These are phyloP conservation scores for Epizoanthus ramosus DNA, from an alignment of 92 coral and sea anemone genomes.

Conservation along the genomic window DNA sequence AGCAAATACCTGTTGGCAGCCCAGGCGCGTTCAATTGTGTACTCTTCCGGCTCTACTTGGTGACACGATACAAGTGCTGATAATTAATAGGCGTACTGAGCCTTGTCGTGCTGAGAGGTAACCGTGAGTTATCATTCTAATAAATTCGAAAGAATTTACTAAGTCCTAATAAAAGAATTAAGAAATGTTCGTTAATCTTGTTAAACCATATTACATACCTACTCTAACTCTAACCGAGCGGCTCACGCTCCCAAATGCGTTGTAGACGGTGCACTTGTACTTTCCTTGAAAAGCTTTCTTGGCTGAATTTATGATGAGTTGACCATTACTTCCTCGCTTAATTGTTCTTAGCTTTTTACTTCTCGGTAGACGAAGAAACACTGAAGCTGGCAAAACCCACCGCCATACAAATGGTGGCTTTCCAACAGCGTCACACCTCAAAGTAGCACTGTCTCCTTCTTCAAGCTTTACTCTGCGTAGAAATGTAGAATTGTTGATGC, in stretches of 20 bases:
- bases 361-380: conserved; percentile 6
- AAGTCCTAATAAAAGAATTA: too few relatives aligned
- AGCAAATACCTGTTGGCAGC: too few relatives aligned
- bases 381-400: background rate
- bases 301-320: conserved; percentile 14
- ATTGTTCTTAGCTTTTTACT: background rate
- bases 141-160: too few relatives aligned
- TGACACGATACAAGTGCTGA: too few relatives aligned
- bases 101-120: background rate
- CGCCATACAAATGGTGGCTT: conserved; percentile 26
- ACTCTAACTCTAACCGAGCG: conserved; percentile 12
- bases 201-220: background rate
- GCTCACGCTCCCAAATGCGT: conserved; percentile 2
- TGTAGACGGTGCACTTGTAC: conserved; percentile 30
- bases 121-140: background rate
- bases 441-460: conserved; percentile 27
- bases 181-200: background rate
- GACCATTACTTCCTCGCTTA: conserved; percentile 20
- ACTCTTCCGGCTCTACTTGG: too few relatives aligned
- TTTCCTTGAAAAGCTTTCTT: conserved; percentile 40
- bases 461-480: background rate
- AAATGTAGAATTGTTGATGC: conserved; percentile 22
- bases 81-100: too few relatives aligned
- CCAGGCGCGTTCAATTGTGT: too few relatives aligned
- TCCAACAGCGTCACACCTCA: conserved; percentile 25